Evolutionary conservation across 2,113 vertebrate species (phyloP).

Genomic region (Lepus timidus): DNA sequence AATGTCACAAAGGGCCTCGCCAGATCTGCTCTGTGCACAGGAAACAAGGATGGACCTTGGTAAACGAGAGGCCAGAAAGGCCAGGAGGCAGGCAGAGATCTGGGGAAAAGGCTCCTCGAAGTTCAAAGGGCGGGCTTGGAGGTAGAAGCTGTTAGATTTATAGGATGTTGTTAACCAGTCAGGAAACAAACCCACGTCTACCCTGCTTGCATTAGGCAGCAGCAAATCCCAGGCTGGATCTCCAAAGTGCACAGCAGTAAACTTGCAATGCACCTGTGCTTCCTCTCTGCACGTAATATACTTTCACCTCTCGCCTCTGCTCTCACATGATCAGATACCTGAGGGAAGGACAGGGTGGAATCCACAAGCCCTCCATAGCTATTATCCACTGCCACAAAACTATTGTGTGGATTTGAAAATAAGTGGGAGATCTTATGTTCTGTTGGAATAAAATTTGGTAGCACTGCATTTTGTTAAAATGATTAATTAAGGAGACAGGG

Average conservation of each 20-base stretch:
- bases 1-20: rapidly evolving
- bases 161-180: not conserved
- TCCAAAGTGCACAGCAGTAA: not conserved
- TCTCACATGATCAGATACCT: not conserved
- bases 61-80: not conserved
- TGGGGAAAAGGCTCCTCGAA: not conserved
- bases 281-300: not conserved
- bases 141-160: not conserved
- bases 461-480: too few species aligned
- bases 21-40: not conserved
- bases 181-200: not conserved
- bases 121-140: not conserved
- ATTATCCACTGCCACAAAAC: not conserved
- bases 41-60: not conserved
- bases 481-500: too few species aligned
- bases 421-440: not conserved
- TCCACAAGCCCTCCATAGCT: not conserved
- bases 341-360: not conserved
- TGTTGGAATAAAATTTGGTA: too few species aligned
- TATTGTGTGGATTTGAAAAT: not conserved
- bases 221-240: not conserved
- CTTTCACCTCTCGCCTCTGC: not conserved
- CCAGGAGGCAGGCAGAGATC: not conserved
- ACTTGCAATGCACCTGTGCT: not conserved
- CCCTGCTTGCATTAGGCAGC: not conserved